Evolutionary conservation across 2,888 invertebrate genomes (phyloP).

Genomic region (Adelognathus sp.): DNA sequence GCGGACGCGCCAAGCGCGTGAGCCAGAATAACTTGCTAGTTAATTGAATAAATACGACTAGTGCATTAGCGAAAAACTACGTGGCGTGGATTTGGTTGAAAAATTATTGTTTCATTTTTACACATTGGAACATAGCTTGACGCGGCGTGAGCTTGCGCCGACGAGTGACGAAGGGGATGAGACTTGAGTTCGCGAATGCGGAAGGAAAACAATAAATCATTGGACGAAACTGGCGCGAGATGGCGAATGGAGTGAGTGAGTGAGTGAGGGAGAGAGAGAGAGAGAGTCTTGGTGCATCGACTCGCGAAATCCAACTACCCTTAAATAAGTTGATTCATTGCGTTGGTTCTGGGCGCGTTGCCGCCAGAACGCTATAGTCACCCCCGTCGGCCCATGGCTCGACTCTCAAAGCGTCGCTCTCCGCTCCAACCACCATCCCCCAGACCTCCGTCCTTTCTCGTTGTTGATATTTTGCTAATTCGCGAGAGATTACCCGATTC

Average conservation of each 20-base stretch:
- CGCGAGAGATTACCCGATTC: constrained; percentile 71
- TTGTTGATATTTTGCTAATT: constrained; percentile 78
- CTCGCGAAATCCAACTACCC: constrained; percentile 81
- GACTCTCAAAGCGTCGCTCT: constrained; percentile 25
- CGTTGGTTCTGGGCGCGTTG: constrained; percentile 64
- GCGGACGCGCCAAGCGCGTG: too few species aligned
- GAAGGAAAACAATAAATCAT: constrained; percentile 75
- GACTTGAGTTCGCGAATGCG: constrained; percentile 54
- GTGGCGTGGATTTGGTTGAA: neutral
- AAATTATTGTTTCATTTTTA: neutral
- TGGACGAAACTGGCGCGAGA: constrained; percentile 68
- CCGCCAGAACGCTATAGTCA: constrained; percentile 44
- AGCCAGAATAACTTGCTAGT: too few species aligned
- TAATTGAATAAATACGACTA: neutral
- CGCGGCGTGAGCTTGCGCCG: constrained; percentile 1
- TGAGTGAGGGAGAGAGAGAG: constrained; percentile 31
- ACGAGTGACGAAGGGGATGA: constrained; percentile 46
- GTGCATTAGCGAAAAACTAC: neutral
- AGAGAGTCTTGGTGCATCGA: constrained; percentile 78
- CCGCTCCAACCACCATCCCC: constrained; percentile 21
- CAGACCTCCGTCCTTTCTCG: constrained; percentile 18
- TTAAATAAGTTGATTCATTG: constrained; percentile 81
- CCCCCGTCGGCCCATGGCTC: constrained; percentile 40
- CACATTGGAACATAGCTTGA: neutral
- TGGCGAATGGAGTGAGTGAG: constrained; percentile 39